phyloP scores from a whole-genome alignment of 2,113 vertebrate genomes.

The Xiphophorus maculatus region DNA sequence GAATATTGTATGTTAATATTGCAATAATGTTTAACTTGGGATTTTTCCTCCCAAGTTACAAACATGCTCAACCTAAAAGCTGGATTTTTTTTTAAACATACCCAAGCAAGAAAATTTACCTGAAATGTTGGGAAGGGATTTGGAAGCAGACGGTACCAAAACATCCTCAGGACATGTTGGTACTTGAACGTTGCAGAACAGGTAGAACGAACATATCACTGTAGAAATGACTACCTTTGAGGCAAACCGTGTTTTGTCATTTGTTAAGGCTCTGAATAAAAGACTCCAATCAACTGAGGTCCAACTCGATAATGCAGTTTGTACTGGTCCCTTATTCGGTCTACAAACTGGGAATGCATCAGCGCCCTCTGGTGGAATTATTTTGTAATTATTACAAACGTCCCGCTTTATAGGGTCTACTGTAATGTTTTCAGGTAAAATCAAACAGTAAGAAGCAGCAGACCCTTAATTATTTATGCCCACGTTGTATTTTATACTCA shows the following conservation, averaged over 20 bases:
- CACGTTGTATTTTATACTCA: conserved; percentile 66
- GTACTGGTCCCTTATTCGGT: background rate
- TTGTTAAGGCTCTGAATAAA: background rate
- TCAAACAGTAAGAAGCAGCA: conserved; percentile 1
- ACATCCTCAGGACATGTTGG: no score
- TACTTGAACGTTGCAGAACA: background rate
- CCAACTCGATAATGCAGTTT: background rate
- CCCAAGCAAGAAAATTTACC: no score
- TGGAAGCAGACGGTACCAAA: no score
- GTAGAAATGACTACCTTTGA: background rate
- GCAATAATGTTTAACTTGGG: no score
- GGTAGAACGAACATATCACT: background rate
- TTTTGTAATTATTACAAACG: background rate
- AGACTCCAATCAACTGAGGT: background rate
- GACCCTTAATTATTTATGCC: conserved; percentile 36
- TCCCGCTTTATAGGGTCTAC: no score
- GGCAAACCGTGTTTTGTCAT: no score
- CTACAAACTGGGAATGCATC: background rate
- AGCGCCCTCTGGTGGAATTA: background rate
- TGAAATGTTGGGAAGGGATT: no score
- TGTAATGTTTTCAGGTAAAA: background rate
- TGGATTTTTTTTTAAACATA: no score
- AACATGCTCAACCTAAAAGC: no score
- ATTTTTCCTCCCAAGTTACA: no score
- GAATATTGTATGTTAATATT: no score